Evolutionary conservation across 1,140 invertebrate genomes (phyloP), one percentile per base, ranked within the genome.

Genomic region (Pogonomyrmex californicus): DNA sequence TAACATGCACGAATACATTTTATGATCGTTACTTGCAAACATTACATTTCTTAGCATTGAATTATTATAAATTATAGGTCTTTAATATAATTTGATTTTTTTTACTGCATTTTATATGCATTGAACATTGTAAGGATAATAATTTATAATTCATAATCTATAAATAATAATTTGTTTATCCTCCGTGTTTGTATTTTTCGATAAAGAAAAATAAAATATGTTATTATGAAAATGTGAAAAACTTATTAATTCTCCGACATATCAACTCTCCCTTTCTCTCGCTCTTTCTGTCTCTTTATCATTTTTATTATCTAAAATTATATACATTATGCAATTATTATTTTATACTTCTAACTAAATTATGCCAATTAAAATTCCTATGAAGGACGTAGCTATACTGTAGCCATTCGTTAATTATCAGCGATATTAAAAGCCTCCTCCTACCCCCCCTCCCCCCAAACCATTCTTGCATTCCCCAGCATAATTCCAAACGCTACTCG

Each of bases 401-500:
- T 10, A 82, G 54, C 9, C 54, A 44, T 60, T 82, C 51, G 41
- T 73, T 38, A 75, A 58, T 75, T 70, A 75, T 73, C 70, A 73
- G 30, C 41, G 65, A 70, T 81, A 81, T 60, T 73, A 75, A 75
- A 83, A 12, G 36, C 5, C 23, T 23, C n/a, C 12, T 73, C 17
- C 38, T n/a, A n/a, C n/a, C n/a, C n/a, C n/a, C n/a, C n/a, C n/a
- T n/a, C n/a, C 58, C 30, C 66, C 66, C 30, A 54, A 44, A 62
- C 10, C 56, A 47, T 47, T 73, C 54, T 58, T 58, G 17, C 65
- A 71, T 73, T 58, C 17, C 17, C 14, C 30, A 36, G 79, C 49
- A 82, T 83, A 83, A 73, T 75, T 73, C 66, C 54, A 38, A 83
- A 87, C 71, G 86, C 49, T 49, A 60, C 33, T 85, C 73, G 58